Evolutionary conservation across 2,113 vertebrate genomes (phyloP).

Genomic region (Isichthys henryi): DNA sequence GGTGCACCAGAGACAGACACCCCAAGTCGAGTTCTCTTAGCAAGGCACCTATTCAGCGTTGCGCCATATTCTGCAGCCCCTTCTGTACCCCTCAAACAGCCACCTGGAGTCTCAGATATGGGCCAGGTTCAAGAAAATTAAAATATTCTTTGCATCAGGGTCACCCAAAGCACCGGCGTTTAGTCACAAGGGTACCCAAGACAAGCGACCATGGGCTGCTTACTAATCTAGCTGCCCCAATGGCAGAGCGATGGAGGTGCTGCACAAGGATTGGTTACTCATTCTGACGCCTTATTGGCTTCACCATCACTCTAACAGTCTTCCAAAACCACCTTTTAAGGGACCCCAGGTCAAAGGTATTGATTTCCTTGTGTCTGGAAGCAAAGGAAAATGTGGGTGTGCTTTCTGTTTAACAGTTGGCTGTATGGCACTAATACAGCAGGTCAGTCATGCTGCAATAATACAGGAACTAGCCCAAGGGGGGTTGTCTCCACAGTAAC

Average conservation of each 20-base stretch:
- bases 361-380: slow-evolving; percentile 4
- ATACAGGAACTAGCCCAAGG: slow-evolving; percentile 14
- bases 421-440: neutral
- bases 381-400: neutral
- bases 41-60: neutral
- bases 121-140: neutral
- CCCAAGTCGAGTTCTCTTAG: neutral
- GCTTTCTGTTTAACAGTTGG: neutral
- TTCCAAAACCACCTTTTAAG: neutral
- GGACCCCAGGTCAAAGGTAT: neutral
- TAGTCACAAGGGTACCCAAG: neutral
- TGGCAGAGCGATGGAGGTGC: neutral
- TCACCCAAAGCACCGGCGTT: neutral
- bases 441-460: neutral
- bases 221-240: neutral
- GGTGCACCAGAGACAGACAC: neutral
- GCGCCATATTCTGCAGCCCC: neutral
- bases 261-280: neutral
- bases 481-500: slow-evolving; percentile 9
- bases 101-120: neutral
- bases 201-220: neutral
- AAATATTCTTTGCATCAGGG: neutral
- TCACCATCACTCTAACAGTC: neutral
- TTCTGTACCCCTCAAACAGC: neutral
- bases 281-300: neutral